Evolutionary conservation across 2,888 invertebrate genomes (phyloP).

Genomic region (Protonemura montana): DNA sequence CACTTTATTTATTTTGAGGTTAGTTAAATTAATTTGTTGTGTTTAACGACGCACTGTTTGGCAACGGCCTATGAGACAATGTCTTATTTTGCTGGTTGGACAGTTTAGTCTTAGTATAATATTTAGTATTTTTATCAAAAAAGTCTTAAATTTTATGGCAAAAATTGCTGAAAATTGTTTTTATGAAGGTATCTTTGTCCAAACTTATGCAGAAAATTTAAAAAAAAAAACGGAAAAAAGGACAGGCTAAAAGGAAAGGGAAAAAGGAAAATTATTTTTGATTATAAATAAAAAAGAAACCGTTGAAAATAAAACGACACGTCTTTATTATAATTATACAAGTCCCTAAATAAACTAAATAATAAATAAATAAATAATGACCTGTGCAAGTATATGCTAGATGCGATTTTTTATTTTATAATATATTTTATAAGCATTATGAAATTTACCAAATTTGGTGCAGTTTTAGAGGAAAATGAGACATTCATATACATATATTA

Average conservation of each 20-base stretch:
- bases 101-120: neutral
- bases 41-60: no score
- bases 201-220: neutral
- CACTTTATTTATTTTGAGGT: no score
- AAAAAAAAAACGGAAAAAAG: neutral
- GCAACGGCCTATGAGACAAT: no score
- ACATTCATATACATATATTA: constrained; percentile 14
- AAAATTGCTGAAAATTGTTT: no score
- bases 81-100: no score
- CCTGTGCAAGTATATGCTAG: neutral
- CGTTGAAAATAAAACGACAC: neutral
- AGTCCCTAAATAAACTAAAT: constrained; percentile 30
- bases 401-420: constrained; percentile 30
- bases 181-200: no score
- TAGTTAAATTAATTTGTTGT: no score
- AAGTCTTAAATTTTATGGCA: no score
- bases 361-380: constrained; percentile 28
- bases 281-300: neutral
- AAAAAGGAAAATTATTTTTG: neutral
- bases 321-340: neutral
- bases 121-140: no score
- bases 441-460: neutral
- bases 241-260: no score
- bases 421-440: constrained; percentile 30
- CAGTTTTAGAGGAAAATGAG: neutral